Base-by-base conservation (phyloP, 2,888 invertebrate species). In the Micoletzkya japonica region DNA sequence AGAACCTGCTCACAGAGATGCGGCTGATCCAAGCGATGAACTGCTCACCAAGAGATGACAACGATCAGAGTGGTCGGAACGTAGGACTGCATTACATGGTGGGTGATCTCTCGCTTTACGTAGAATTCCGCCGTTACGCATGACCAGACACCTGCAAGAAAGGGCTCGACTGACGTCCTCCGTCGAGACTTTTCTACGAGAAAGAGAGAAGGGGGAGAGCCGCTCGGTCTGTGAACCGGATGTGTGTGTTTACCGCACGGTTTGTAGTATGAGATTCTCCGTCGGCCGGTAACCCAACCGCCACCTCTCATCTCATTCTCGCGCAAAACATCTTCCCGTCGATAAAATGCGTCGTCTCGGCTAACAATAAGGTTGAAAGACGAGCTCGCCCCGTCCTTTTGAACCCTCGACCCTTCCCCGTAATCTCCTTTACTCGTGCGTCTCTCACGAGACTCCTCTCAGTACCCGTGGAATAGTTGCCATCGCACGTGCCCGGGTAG, bases 51-150 rank as follows among this genome's bases (percentile, higher is more conserved):
- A 0, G 78, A 78, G 26, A 80, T 81, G 28, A 80, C 81, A 6
- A 82, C 82, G 44, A 82, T 82, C 34, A 89, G 85, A 32, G 88
- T 88, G 7, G 89, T 89, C 1, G 89, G 89, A 49, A 89, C 85
- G 82, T 89, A 89, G 70, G 88, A 88, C 81, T 89, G 77, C 34
- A 89, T 88, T 72, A 89, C 82, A 78, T 89, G 89, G 81, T 88
- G 89, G 57, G 89, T 89, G 24, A 89, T 87, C 63, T 88, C 87
- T 20, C 89, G 86, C 60, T 87, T 87, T 71, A 89, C 85, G 74
- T 87, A 86, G 78, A 89, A 89, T 73, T 88, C 87, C 0, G 89
- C 89, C 39, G 87, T 87, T 24, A 89, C 86, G 75, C 89, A 89
- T 74, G 88, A 88, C 87, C 89, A 89, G 76, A 87, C 75, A 32